Conservation (phyloP, 1,140 invertebrate species). For the Tigriopus japonicus region DNA sequence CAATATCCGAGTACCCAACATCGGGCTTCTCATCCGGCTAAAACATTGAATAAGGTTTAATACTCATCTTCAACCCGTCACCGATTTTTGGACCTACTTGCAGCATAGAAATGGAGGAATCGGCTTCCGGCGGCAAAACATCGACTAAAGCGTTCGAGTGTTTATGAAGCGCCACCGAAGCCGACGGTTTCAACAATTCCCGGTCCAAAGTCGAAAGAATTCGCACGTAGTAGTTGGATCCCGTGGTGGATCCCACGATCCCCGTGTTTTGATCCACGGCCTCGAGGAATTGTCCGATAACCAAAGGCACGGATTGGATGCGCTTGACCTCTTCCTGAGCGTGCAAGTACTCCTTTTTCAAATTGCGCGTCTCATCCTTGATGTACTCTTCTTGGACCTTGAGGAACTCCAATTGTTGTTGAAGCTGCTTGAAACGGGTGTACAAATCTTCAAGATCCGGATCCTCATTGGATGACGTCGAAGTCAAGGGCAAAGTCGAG, state of each 20-base stretch:
- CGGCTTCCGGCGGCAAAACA: slow-evolving; percentile 92
- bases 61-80: not conserved
- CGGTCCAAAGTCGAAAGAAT: slow-evolving; percentile 64
- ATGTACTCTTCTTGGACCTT: slow-evolving; percentile 97
- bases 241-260: slow-evolving; percentile 66
- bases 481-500: too few relatives aligned
- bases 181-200: slow-evolving; percentile 84
- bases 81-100: slow-evolving; percentile 39
- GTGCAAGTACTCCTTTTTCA: slow-evolving; percentile 93
- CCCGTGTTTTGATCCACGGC: slow-evolving; percentile 95
- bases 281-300: slow-evolving; percentile 94
- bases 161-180: slow-evolving; percentile 89
- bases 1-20: slow-evolving; percentile 90
- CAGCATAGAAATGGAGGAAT: slow-evolving; percentile 89
- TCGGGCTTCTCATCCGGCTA: slow-evolving; percentile 87
- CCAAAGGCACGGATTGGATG: slow-evolving; percentile 89
- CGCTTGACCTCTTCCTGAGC: slow-evolving; percentile 79
- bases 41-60: slow-evolving; percentile 14
- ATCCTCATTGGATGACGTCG: too few relatives aligned
- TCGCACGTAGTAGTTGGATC: slow-evolving; percentile 94
- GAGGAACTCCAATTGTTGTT: slow-evolving; percentile 84
- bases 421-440: slow-evolving; percentile 88
- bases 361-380: slow-evolving; percentile 91
- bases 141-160: slow-evolving; percentile 95
- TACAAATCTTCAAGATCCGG: slow-evolving; percentile 74